phyloP scores from a whole-genome alignment of 2,113 vertebrate genomes.

The Enhydra lutris region DNA sequence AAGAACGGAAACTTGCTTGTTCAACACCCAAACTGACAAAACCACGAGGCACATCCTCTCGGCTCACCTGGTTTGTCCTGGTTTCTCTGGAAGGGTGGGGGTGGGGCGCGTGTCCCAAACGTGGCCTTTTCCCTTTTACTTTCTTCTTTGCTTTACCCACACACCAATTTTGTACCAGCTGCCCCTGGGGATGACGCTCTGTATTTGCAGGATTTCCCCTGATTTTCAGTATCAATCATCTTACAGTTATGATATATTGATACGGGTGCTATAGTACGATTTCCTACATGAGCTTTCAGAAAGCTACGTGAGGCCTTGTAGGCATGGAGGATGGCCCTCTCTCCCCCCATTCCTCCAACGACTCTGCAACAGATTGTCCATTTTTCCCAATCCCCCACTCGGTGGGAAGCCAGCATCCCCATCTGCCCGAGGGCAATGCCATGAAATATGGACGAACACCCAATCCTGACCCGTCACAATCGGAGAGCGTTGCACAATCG shows the following conservation, averaged over 20 bases:
- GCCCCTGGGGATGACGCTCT: no score
- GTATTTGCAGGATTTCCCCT: not conserved
- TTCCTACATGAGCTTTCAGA: not conserved
- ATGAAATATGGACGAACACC: not conserved
- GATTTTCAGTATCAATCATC: not conserved
- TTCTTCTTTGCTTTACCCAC: not conserved
- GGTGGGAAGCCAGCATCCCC: not conserved
- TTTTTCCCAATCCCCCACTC: not conserved
- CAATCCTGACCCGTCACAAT: accelerated
- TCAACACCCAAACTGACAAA: not conserved
- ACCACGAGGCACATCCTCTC: accelerated
- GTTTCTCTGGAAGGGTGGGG: no score
- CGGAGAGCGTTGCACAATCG: accelerated
- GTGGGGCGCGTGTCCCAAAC: not conserved
- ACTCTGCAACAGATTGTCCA: not conserved
- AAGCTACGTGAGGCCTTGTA: not conserved
- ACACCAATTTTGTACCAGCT: no score
- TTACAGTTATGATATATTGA: not conserved
- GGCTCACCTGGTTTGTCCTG: accelerated
- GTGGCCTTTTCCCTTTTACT: not conserved
- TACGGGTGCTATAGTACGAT: accelerated
- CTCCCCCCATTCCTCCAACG: accelerated
- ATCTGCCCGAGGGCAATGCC: accelerated
- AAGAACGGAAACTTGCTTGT: not conserved
- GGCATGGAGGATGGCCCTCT: not conserved